phyloP scores from a whole-genome alignment of 2,113 vertebrate genomes.

The Empidonax alnorum region DNA sequence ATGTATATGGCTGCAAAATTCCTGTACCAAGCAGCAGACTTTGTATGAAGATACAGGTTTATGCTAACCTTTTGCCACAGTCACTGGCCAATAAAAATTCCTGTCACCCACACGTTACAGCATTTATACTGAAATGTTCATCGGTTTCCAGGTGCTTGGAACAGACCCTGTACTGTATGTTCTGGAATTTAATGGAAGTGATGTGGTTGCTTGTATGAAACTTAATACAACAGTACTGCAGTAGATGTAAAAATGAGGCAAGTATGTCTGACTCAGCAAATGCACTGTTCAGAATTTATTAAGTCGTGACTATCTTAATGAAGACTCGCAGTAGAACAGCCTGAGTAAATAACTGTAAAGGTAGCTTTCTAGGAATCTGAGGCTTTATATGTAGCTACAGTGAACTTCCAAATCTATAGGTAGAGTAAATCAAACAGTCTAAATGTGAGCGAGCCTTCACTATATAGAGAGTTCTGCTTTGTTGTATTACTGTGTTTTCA shows the following conservation, averaged over 20 bases:
- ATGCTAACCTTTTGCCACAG: constrained; percentile 30
- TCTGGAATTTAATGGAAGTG: constrained; percentile 46
- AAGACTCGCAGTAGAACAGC: neutral
- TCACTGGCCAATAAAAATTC: constrained; percentile 47
- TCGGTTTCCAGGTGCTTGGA: neutral
- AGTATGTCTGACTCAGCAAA: constrained; percentile 46
- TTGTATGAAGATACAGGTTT: neutral
- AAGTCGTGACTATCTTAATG: neutral
- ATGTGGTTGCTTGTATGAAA: constrained; percentile 24
- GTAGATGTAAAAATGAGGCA: neutral
- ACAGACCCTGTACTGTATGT: constrained; percentile 35
- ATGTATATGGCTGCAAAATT: neutral
- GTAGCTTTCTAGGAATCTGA: neutral
- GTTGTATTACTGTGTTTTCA: neutral
- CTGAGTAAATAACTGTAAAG: neutral
- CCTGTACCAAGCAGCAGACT: neutral
- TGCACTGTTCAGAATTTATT: neutral
- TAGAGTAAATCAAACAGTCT: neutral
- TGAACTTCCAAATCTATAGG: neutral
- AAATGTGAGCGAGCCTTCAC: neutral
- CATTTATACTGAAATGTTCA: neutral
- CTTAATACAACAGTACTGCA: neutral
- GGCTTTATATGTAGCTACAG: neutral
- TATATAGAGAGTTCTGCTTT: neutral
- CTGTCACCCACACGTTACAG: neutral